These are phyloP conservation scores for Sphinx pinastri DNA, from an alignment of 2,888 invertebrate species.

Conservation along the genomic window DNA sequence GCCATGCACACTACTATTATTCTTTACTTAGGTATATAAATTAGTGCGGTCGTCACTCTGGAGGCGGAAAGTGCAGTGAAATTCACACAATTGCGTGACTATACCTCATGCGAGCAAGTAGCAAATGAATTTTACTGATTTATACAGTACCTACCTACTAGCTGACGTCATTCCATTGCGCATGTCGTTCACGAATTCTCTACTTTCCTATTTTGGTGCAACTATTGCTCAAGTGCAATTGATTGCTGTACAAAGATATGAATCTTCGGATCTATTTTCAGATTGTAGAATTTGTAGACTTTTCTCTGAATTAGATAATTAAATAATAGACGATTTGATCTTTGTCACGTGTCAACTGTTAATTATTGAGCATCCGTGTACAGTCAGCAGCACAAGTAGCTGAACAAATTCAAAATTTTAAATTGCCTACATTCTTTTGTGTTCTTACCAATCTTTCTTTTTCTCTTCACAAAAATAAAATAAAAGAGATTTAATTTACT, in stretches of 20 bases:
- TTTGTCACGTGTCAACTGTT: not conserved
- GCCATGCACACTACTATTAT: not conserved
- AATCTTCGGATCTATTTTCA: not conserved
- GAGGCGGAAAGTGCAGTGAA: slow-evolving; percentile 36
- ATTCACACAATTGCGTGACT: slow-evolving; percentile 41
- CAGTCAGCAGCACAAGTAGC: too few relatives aligned
- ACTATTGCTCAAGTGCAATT: not conserved
- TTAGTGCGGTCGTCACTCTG: not conserved
- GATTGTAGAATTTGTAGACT: not conserved
- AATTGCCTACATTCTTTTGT: too few relatives aligned
- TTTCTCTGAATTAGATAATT: not conserved
- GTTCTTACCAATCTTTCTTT: too few relatives aligned
- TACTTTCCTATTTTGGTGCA: not conserved
- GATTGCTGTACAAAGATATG: not conserved
- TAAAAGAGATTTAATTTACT: too few relatives aligned
- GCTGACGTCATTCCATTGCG: slow-evolving; percentile 17
- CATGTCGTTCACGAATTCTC: slow-evolving; percentile 5
- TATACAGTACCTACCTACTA: slow-evolving; percentile 23
- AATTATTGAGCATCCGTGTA: too few relatives aligned
- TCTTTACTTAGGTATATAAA: not conserved
- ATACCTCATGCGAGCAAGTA: slow-evolving; percentile 41
- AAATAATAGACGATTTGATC: not conserved
- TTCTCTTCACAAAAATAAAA: too few relatives aligned
- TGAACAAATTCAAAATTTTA: too few relatives aligned
- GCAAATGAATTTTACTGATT: slow-evolving; percentile 39